Base-by-base conservation (phyloP, 2,113 vertebrate genomes). In the Epinephelus cyanopodus region DNA sequence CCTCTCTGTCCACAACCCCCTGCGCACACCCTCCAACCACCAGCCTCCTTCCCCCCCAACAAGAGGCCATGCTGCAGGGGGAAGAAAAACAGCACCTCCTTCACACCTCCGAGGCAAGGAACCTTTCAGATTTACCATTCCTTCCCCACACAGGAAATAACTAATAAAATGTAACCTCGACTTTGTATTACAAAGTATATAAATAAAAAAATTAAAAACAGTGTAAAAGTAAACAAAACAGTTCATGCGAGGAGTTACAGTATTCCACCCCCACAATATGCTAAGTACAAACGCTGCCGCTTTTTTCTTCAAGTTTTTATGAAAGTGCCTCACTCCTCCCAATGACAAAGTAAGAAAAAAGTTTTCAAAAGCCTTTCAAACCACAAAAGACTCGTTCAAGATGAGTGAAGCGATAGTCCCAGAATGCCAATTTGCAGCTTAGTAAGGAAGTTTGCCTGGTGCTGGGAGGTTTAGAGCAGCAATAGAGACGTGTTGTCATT, bases 401-500 rank as follows among this genome's bases (percentile, higher is more conserved):
- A 89, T 81, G 88, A 91, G 86, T 83, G 86, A 81, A 89, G 88
- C 84, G 78, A 87, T 79, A 48, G 83, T 93, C 87, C 84, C 90
- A 83, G 93, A 83, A 93, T 94, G 91, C 83, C 93, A 93, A 93
- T 92, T 92, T 92, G 87, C 79, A 85, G 93, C 89, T 87, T 71
- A 87, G 86, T 65, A 68, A 92, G 84, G 81, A 88, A 48, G 89
- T 85, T 90, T 83, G 76, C 74, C 53, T n/a, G 48, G 52, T 74
- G 90, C 81, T 54, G 81, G 69, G 78, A 83, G 90, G 65, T 73
- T 87, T 79, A 75, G 27, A 68, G 72, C 77, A 64, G 42, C 81
- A 92, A 93, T 92, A 87, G 86, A 94, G 92, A 90, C 81, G 77
- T 83, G 86, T 90, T 93, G 93, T 93, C 92, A 93, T 90, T 92